phyloP scores from a whole-genome alignment of 2,888 invertebrate species.

The Ochropleura leucogaster region DNA sequence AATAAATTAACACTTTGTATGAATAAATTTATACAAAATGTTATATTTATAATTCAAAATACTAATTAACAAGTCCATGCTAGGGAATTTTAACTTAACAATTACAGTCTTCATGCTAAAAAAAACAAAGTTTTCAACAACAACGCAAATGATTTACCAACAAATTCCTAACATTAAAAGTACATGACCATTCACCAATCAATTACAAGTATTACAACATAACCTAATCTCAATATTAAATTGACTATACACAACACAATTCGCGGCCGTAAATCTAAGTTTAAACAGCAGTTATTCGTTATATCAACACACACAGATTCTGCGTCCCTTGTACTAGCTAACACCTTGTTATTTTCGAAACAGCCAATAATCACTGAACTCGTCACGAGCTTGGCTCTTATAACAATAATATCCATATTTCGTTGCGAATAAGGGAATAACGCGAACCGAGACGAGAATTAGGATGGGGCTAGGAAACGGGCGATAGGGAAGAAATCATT shows the following conservation, averaged over 20 bases:
- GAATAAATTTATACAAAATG: too few relatives aligned
- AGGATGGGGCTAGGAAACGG: conserved; percentile 77
- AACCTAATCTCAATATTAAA: conserved; percentile 52
- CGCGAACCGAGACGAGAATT: conserved; percentile 80
- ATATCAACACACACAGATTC: conserved; percentile 60
- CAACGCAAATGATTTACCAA: neutral
- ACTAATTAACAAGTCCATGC: neutral
- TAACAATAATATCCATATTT: conserved; percentile 90
- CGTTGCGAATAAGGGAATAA: conserved; percentile 87
- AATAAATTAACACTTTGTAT: too few relatives aligned
- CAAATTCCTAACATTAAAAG: conserved; percentile 13
- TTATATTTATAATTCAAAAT: too few relatives aligned
- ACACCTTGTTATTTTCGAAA: conserved; percentile 67
- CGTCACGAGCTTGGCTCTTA: conserved; percentile 84
- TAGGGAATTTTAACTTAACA: neutral
- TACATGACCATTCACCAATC: conserved; percentile 26
- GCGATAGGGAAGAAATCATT: conserved; percentile 45
- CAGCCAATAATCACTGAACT: conserved; percentile 64
- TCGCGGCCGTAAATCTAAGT: conserved; percentile 32
- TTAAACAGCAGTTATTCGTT: conserved; percentile 56
- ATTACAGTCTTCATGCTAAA: neutral
- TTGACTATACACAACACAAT: conserved; percentile 31
- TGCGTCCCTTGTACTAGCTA: conserved; percentile 38
- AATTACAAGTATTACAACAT: conserved; percentile 24
- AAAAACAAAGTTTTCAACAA: neutral